Base-by-base conservation (phyloP, 1,140 invertebrate genomes). In the Euschistus heros region DNA sequence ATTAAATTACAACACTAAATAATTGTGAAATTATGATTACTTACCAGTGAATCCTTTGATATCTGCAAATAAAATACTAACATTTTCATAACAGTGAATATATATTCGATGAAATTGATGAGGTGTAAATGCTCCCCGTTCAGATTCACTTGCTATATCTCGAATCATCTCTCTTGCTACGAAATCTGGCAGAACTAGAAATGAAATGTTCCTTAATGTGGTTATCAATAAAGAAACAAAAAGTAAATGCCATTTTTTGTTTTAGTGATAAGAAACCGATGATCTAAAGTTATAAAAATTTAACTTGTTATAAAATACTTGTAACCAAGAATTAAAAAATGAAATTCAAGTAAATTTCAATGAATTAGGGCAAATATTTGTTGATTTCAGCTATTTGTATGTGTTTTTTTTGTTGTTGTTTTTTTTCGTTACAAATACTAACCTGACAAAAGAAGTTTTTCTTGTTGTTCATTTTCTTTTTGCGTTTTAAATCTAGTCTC, bases 31-130 rank as follows among this genome's bases (percentile, higher is more conserved):
- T 59, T 22, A 26, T 59, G 7, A 26, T 22, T 62, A 62, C 60
- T 71, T 76, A 92, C 91, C 90, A 66, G 94, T 97, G 72, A 97
- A 97, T 63, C 94, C 94, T 78, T 97, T 97, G 71, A 99, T 98
- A 73, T 99, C 97, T 15, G 97, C 96, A 75, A 97, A 99, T 0
- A 98, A 79, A 72, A 99, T 98, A 74, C 91, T 97, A 62, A 99
- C 97, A 73, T 97, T 89, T 72, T 98, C 91, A 74, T 98, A 94
- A 57, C 92, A 84, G 75, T 97, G 93, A 62, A 98, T 94, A 77
- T 98, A 99, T 66, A 98, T 92, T 73, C 97, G 92, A 74, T 98
- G 95, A 76, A 98, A 98, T 74, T 95, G 94, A 73, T 86, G 83
- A 13, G 87, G 87, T 60, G 86, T 82, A 70, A 88, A 87, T 6